Evolutionary conservation across 2,888 invertebrate genomes (phyloP), one percentile per base, ranked within the genome.

Genomic region (Ceramica pisi): DNA sequence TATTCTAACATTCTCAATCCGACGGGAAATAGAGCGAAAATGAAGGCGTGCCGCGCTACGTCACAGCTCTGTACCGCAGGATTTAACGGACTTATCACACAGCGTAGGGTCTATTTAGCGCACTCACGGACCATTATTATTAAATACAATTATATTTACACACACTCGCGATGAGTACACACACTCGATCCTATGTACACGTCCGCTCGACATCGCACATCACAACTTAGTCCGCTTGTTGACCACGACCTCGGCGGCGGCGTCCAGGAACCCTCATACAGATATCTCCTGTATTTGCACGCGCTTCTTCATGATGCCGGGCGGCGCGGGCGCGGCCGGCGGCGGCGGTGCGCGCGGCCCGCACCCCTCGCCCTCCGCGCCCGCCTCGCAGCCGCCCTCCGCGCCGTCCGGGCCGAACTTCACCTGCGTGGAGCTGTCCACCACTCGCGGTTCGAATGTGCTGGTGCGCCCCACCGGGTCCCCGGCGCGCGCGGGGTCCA

Each of bases 261-360:
- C 89, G 87, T 94, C 93, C 74, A 94, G 92, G 84, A 93, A 95
- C 90, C 92, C 96, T 97, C 97, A 98, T 96, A 98, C 98, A 77
- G 98, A 98, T 96, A 98, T 98, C 94, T 98, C 98, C 94, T 98
- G 98, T 92, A 98, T 98, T 96, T 98, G 98, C 88, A 98, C 98
- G 93, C 98, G 97, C 94, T 98, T 98, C 94, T 98, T 98, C 96
- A 97, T 97, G 80, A 97, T 97, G 71, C 98, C 97, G 12, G 98
- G 97, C 1, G 98, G 97, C 56, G 97, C 97, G 8, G 97, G 97
- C 19, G 95, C 93, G 46, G 94, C 87, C 56, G 92, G 84, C 7
- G 93, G 91, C 67, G 94, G 92, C 1, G 94, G 94, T 46, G 91
- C 93, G 53, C 97, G 94, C 63, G 97, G 94, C 23, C 95, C 96